phyloP scores from a whole-genome alignment of 2,888 invertebrate species.

The Resseliella maxima region DNA sequence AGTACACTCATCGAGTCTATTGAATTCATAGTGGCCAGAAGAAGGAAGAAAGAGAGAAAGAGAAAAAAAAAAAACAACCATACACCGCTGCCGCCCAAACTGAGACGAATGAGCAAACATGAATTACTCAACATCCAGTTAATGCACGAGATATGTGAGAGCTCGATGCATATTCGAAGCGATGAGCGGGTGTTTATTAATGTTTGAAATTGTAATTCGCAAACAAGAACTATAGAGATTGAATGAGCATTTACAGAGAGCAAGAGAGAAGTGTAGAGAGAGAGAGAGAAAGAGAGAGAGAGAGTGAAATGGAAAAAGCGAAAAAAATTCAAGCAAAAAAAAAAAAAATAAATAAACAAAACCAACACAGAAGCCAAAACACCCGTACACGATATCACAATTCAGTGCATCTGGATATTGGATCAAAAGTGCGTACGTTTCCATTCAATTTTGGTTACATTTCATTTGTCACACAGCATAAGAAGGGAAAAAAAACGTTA shows the following conservation, averaged over 20 bases:
- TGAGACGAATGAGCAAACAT: conserved; percentile 3
- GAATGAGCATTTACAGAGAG: neutral
- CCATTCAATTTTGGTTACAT: neutral
- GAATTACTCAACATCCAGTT: conserved; percentile 49
- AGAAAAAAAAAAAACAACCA: neutral
- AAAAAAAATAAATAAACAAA: neutral
- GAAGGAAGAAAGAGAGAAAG: neutral
- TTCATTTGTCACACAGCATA: neutral
- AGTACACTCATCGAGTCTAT: neutral
- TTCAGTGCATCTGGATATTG: conserved; percentile 8
- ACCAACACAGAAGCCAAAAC: neutral
- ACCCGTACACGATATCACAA: conserved; percentile 5
- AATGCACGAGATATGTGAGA: neutral
- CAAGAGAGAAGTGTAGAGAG: too few species aligned
- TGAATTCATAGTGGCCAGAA: neutral
- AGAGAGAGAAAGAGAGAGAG: too few species aligned
- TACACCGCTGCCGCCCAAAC: neutral
- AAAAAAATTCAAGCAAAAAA: neutral
- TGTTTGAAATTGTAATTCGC: conserved; percentile 43
- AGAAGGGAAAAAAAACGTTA: neutral
- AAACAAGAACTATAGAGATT: neutral
- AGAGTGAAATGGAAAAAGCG: too few species aligned
- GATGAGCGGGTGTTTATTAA: conserved; percentile 53
- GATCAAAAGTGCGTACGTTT: neutral
- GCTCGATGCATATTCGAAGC: neutral